phyloP scores from a whole-genome alignment of 1,140 invertebrate genomes.

The Diabrotica undecimpunctata region DNA sequence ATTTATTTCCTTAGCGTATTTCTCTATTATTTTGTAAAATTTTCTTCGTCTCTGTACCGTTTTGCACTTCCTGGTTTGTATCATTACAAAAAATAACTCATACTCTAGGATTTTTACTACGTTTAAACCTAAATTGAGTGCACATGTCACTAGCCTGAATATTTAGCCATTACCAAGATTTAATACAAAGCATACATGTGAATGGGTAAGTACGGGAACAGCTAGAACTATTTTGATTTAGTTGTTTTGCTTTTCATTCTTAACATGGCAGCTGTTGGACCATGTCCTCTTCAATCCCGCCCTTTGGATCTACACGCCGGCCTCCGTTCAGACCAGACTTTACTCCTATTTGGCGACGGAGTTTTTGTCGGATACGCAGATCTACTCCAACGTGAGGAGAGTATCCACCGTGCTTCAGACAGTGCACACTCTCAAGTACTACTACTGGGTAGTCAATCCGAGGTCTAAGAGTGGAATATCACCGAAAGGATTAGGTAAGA shows the following conservation, averaged over 20 bases:
- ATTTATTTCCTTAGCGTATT: too few species aligned
- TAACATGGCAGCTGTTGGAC: constrained; percentile 92
- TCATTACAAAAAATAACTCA: too few species aligned
- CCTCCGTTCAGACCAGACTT: constrained; percentile 91
- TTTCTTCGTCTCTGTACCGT: too few species aligned
- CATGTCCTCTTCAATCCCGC: constrained; percentile 98
- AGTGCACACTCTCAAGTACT: constrained; percentile 97
- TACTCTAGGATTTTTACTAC: too few species aligned
- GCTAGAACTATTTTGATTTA: constrained; percentile 61
- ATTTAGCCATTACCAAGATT: too few species aligned
- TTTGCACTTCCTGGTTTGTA: too few species aligned
- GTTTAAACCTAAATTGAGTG: too few species aligned
- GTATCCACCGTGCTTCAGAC: constrained; percentile 97
- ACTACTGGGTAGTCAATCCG: constrained; percentile 98
- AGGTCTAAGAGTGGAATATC: constrained; percentile 89
- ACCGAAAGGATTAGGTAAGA: constrained; percentile 88
- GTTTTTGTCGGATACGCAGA: constrained; percentile 95
- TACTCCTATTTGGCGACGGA: constrained; percentile 98
- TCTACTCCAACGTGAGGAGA: constrained; percentile 93
- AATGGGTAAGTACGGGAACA: constrained; percentile 48
- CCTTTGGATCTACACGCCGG: constrained; percentile 96
- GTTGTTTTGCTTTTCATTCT: constrained; percentile 74
- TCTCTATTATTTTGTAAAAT: too few species aligned
- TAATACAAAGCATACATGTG: constrained; percentile 7
- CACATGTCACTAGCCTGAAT: too few species aligned